These are phyloP conservation scores for Silurus lanzhouensis DNA, from an alignment of 2,797 vertebrate genomes.

Conservation along the genomic window DNA sequence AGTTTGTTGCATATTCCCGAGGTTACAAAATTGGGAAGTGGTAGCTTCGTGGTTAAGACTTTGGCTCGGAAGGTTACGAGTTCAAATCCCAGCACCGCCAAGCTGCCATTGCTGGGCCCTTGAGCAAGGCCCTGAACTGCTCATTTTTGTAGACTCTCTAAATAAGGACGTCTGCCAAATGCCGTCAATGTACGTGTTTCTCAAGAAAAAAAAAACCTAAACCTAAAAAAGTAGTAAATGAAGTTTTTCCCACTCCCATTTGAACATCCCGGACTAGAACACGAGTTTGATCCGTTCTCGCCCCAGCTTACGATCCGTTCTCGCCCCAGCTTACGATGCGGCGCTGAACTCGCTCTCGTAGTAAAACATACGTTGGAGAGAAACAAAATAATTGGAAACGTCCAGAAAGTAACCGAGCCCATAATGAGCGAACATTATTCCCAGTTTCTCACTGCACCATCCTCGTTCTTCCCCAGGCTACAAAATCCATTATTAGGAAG, in stretches of 20 bases:
- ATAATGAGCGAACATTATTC: conserved; percentile 59
- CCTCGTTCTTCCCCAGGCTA: conserved; percentile 63
- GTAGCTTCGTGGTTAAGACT: no score
- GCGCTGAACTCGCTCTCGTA: neutral
- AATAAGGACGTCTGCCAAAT: no score
- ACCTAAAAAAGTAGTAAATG: no score
- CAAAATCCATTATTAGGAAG: conserved; percentile 61
- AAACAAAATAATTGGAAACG: conserved; percentile 23
- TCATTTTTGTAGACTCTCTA: no score
- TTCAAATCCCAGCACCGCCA: no score
- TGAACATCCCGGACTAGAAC: neutral
- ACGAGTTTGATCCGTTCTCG: neutral
- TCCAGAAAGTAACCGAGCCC: conserved; percentile 13
- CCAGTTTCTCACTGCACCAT: conserved; percentile 69
- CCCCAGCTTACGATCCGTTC: neutral
- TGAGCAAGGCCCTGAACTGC: no score
- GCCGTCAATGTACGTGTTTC: no score
- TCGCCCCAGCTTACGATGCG: neutral
- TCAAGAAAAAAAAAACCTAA: no score
- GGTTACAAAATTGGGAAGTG: conserved; percentile 54
- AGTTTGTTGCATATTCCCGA: conserved; percentile 49
- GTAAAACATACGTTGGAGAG: neutral
- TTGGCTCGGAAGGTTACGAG: no score
- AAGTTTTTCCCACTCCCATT: neutral
- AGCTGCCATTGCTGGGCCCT: no score